Conservation (phyloP, 1,140 invertebrate genomes). For the roundworm (Caenorhabditis elegans) region DNA sequence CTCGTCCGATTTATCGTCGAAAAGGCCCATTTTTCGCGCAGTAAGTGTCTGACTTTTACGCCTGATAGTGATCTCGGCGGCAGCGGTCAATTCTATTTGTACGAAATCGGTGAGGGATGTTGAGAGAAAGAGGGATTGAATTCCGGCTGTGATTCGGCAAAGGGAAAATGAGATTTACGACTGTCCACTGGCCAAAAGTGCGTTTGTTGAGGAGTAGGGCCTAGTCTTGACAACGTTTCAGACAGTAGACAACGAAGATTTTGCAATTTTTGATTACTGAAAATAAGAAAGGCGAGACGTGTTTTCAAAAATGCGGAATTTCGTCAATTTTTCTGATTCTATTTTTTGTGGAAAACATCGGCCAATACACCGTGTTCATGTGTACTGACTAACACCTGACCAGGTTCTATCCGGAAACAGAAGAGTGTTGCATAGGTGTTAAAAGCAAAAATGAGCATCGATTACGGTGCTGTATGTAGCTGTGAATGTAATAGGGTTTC, state of each 20-base stretch:
- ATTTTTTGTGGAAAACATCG: neutral
- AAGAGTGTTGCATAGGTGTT: too few species aligned
- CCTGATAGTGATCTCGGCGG: conserved; percentile 31
- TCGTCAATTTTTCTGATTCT: neutral
- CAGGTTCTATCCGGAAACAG: too few species aligned
- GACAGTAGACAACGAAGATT: neutral
- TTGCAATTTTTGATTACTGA: neutral
- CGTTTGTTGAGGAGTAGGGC: neutral
- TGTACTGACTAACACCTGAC: neutral
- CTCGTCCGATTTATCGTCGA: neutral
- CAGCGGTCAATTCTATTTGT: conserved; percentile 18
- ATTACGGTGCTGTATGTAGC: too few species aligned
- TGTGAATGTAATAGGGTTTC: too few species aligned
- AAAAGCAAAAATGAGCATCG: too few species aligned
- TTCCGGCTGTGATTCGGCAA: conserved; percentile 12
- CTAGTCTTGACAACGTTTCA: neutral
- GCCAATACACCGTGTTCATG: too few species aligned
- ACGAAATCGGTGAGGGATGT: conserved; percentile 26
- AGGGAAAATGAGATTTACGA: conserved; percentile 22
- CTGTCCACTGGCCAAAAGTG: conserved; percentile 11
- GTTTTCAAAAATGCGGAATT: neutral
- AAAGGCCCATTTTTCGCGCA: conserved; percentile 27
- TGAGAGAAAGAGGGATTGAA: neutral
- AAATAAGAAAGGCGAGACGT: neutral
- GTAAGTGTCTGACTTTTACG: conserved; percentile 25